Evolutionary conservation across 2,888 invertebrate genomes (phyloP).

Genomic region (Agriopis leucophaearia): DNA sequence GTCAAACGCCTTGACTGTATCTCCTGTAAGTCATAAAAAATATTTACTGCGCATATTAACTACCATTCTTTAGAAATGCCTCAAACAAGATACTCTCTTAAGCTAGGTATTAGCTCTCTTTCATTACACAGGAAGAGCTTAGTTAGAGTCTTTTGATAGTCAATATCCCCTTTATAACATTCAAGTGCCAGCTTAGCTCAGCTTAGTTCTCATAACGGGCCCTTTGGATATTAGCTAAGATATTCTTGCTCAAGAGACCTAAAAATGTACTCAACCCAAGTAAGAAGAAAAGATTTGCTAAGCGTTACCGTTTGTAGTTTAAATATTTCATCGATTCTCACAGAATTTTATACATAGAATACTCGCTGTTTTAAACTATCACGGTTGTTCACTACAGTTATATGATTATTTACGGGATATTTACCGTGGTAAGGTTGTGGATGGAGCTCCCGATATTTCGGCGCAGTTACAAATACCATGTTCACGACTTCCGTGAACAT

Average conservation of each 20-base stretch:
- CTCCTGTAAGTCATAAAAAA: not conserved
- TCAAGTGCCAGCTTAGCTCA: conserved; percentile 22
- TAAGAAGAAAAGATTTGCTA: not conserved
- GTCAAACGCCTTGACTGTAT: not conserved
- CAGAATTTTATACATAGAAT: not conserved
- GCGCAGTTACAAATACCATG: too few relatives aligned
- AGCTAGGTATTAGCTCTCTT: conserved; percentile 24
- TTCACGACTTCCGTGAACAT: too few relatives aligned
- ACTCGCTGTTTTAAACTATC: too few relatives aligned
- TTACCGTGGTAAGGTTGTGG: too few relatives aligned
- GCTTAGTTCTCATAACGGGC: conserved; percentile 14
- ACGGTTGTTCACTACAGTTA: too few relatives aligned
- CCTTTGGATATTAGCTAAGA: not conserved
- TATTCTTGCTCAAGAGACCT: not conserved
- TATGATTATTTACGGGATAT: too few relatives aligned
- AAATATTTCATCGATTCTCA: not conserved
- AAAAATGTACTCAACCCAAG: not conserved
- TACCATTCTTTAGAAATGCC: conserved; percentile 12
- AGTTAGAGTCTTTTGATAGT: conserved; percentile 34
- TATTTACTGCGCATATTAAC: conserved; percentile 9
- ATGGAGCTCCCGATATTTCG: too few relatives aligned
- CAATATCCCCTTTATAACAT: conserved; percentile 29
- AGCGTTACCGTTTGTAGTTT: not conserved
- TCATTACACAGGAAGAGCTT: conserved; percentile 37
- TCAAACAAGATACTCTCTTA: conserved; percentile 8